Percentiles rank a stretch among this genome's conserved stretches.
phyloP scores from a whole-genome alignment of 2,797 vertebrate genomes.

The Coccyzus lansbergi region DNA sequence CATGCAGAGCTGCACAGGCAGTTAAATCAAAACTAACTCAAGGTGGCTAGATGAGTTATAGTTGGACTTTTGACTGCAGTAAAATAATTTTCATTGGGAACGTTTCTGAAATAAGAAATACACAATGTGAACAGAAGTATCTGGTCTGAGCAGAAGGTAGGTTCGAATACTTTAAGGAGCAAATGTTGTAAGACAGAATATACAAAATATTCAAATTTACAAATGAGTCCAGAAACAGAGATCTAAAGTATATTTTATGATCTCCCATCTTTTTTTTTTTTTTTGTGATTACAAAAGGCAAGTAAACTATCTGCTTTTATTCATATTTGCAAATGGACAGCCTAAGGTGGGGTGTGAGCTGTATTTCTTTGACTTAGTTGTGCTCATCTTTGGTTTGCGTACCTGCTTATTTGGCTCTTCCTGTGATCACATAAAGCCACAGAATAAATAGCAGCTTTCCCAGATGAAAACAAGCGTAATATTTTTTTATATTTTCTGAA shows the following conservation, averaged over 20 bases:
- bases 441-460: slow-evolving; percentile 38
- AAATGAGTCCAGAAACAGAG: not conserved
- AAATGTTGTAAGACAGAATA: not conserved
- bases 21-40: slow-evolving; percentile 30
- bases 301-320: slow-evolving; percentile 31
- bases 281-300: slow-evolving; percentile 53
- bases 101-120: not conserved
- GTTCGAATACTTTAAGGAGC: not conserved
- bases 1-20: not conserved
- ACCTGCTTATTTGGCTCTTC: not conserved
- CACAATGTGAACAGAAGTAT: not conserved
- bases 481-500: slow-evolving; percentile 62
- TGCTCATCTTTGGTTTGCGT: slow-evolving; percentile 3
- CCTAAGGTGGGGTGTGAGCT: slow-evolving; percentile 12
- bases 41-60: not conserved
- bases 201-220: not conserved
- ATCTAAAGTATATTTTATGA: slow-evolving; percentile 42
- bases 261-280: slow-evolving; percentile 41
- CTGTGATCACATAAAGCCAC: slow-evolving; percentile 41
- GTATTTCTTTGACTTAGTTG: not conserved
- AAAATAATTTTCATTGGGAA: not conserved
- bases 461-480: slow-evolving; percentile 60
- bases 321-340: slow-evolving; percentile 25
- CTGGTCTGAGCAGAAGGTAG: not conserved
- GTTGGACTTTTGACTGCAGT: not conserved